Conservation (phyloP, 2,113 vertebrate species). For the Oncorhynchus masou region DNA sequence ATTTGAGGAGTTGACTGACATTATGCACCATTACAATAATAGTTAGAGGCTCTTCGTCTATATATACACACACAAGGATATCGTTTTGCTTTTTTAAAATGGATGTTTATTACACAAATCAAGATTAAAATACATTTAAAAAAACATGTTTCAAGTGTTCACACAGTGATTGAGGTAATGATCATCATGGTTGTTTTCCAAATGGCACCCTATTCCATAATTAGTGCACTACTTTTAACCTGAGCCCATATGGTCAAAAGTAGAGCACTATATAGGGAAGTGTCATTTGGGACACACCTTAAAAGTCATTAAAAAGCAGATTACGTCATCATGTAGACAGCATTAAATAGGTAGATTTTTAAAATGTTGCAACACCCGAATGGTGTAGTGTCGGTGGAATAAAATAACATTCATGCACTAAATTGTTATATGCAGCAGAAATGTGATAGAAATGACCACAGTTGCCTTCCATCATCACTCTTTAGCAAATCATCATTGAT, state of each 20-base stretch:
- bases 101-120: neutral
- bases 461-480: too few relatives aligned
- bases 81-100: neutral
- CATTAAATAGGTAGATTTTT: neutral
- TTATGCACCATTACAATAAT: too few relatives aligned
- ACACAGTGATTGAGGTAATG: neutral
- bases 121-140: conserved; percentile 7
- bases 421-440: neutral
- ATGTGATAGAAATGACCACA: too few relatives aligned
- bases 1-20: neutral
- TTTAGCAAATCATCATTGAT: conserved; percentile 30
- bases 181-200: neutral
- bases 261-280: too few relatives aligned
- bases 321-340: conserved; percentile 5
- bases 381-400: conserved; percentile 15
- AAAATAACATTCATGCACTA: conserved; percentile 24
- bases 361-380: conserved; percentile 1
- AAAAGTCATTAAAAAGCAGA: neutral
- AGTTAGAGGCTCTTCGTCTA: too few relatives aligned
- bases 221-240: too few relatives aligned
- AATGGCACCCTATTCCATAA: neutral
- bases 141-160: neutral
- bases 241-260: too few relatives aligned
- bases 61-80: neutral
- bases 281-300: too few relatives aligned